Evolutionary conservation across 2,797 vertebrate genomes (phyloP).

Genomic region (Pantherophis alleghaniensis): DNA sequence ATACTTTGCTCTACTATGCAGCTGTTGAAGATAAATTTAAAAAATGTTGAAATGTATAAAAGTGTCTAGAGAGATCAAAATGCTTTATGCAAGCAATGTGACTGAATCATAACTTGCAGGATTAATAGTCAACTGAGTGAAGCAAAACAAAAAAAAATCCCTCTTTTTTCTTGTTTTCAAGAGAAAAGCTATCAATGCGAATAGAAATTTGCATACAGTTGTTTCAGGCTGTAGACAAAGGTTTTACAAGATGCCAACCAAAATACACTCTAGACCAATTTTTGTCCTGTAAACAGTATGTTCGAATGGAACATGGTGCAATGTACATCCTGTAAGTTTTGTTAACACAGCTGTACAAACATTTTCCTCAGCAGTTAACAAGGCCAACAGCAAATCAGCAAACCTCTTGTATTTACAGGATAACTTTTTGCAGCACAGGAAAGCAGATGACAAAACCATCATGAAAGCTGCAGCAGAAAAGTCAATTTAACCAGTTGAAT

Average conservation of each 20-base stretch:
- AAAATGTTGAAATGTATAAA: constrained; percentile 30
- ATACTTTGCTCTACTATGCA: constrained; percentile 9
- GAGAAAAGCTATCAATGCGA: background rate
- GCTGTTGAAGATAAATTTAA: constrained; percentile 24
- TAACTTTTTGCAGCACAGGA: rapidly evolving
- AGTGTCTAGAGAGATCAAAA: constrained; percentile 24
- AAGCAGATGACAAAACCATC: background rate
- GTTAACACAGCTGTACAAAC: background rate
- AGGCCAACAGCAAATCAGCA: background rate
- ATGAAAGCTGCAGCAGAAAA: background rate
- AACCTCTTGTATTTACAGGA: background rate
- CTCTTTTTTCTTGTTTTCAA: constrained; percentile 2
- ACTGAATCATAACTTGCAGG: background rate
- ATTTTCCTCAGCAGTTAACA: background rate
- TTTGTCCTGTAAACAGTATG: background rate
- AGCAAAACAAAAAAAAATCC: background rate
- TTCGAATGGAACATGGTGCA: background rate
- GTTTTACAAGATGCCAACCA: constrained; percentile 1
- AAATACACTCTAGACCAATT: background rate
- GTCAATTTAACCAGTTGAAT: background rate
- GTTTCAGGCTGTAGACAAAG: rapidly evolving
- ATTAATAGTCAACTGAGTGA: background rate
- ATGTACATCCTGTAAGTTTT: background rate
- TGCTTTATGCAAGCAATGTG: rapidly evolving
- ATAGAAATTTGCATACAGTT: background rate